Percentiles rank a stretch among this genome's conserved stretches.
Conservation (phyloP, 2,888 invertebrate species). For the Platerodrilus igneus region DNA sequence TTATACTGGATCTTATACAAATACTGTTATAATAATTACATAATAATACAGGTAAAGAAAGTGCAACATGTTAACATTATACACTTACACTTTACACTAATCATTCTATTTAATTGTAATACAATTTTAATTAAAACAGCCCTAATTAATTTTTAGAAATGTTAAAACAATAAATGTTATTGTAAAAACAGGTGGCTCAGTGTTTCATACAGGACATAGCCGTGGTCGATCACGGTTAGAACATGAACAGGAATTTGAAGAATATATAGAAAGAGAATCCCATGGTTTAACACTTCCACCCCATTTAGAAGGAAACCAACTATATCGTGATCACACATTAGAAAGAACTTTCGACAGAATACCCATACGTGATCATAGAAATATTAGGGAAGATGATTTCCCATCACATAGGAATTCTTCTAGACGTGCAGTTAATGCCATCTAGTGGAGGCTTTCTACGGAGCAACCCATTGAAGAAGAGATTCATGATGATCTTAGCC, state of each 20-base stretch:
- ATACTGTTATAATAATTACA: no score
- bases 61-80: no score
- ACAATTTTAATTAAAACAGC: conserved; percentile 10
- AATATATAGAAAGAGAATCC: conserved; percentile 45
- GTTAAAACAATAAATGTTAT: conserved; percentile 17
- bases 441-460: conserved; percentile 58
- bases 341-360: conserved; percentile 37
- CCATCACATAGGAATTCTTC: conserved; percentile 57
- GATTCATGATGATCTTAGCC: conserved; percentile 44
- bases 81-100: no score
- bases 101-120: not conserved
- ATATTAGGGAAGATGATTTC: conserved; percentile 43
- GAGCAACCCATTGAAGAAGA: conserved; percentile 50
- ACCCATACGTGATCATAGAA: conserved; percentile 39
- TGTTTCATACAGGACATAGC: conserved; percentile 48
- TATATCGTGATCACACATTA: conserved; percentile 39
- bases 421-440: conserved; percentile 68
- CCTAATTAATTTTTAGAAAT: conserved; percentile 12
- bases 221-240: conserved; percentile 52
- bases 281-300: conserved; percentile 37
- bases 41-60: no score
- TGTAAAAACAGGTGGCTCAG: conserved; percentile 40
- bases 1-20: no score
- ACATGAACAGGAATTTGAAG: conserved; percentile 53
- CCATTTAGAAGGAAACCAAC: conserved; percentile 43